Evolutionary conservation across 2,797 vertebrate genomes (phyloP).

Genomic region (Myripristis murdjan): DNA sequence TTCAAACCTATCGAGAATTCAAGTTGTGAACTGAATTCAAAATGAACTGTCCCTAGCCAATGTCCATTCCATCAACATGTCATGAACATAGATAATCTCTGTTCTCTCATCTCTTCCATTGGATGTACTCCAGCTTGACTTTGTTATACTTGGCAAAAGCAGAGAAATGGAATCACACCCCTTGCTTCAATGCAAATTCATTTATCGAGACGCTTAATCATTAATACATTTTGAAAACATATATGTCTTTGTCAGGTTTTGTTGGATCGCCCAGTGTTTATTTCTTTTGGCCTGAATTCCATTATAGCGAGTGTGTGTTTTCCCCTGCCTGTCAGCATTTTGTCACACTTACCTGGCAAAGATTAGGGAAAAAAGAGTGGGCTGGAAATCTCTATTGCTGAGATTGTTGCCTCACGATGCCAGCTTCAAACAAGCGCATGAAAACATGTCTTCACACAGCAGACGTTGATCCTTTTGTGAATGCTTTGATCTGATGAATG

Average conservation of each 20-base stretch:
- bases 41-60: neutral
- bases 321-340: conserved; percentile 7
- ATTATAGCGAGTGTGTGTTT: neutral
- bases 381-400: neutral
- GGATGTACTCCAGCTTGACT: neutral
- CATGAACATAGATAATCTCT: neutral
- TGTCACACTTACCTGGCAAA: neutral
- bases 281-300: conserved; percentile 23
- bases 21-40: neutral
- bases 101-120: neutral
- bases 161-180: neutral
- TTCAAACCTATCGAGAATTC: too few relatives aligned
- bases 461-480: conserved; percentile 17
- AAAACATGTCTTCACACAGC: conserved; percentile 15
- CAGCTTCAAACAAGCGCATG: conserved; percentile 24
- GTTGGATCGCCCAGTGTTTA: neutral
- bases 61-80: neutral
- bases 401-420: conserved; percentile 7
- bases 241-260: conserved; percentile 10
- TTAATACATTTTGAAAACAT: conserved; percentile 20
- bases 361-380: conserved; percentile 26
- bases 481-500: conserved; percentile 43
- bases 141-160: neutral
- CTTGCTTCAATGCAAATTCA: too few relatives aligned
- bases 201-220: conserved; percentile 5